phyloP scores from a whole-genome alignment of 2,888 invertebrate genomes.

The Callyntrura guangdongensis region DNA sequence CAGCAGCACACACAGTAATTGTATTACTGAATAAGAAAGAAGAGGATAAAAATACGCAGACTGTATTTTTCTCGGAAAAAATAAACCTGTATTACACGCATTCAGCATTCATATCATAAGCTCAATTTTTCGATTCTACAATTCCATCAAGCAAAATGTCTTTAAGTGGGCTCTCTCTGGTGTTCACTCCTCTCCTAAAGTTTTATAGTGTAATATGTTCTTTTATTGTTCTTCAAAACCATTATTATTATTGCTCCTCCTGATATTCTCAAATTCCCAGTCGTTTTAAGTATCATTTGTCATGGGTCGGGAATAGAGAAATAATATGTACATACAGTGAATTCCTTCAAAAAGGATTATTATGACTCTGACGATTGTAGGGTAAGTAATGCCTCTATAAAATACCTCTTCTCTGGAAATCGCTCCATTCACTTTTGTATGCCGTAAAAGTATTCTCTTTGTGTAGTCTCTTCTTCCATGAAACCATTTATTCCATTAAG shows the following conservation, averaged over 20 bases:
- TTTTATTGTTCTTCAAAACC: not conserved
- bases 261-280: slow-evolving; percentile 36
- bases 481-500: slow-evolving; percentile 15
- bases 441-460: not conserved
- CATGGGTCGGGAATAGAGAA: not conserved
- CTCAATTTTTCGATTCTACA: slow-evolving; percentile 31
- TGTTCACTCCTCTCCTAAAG: not conserved
- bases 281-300: slow-evolving; percentile 27
- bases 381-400: not conserved
- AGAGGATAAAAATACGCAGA: not conserved
- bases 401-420: not conserved
- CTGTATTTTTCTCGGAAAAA: not conserved
- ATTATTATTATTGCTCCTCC: too few relatives aligned
- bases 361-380: not conserved
- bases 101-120: not conserved
- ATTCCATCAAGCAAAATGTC: not conserved
- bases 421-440: not conserved
- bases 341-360: slow-evolving; percentile 41
- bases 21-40: not conserved
- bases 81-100: too few relatives aligned
- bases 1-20: not conserved
- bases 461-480: not conserved
- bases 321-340: too few relatives aligned
- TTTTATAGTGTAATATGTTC: not conserved
- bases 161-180: too few relatives aligned